These are phyloP conservation scores for Hycleus cichorii DNA, from an alignment of 1,140 invertebrate genomes.

Conservation along the genomic window DNA sequence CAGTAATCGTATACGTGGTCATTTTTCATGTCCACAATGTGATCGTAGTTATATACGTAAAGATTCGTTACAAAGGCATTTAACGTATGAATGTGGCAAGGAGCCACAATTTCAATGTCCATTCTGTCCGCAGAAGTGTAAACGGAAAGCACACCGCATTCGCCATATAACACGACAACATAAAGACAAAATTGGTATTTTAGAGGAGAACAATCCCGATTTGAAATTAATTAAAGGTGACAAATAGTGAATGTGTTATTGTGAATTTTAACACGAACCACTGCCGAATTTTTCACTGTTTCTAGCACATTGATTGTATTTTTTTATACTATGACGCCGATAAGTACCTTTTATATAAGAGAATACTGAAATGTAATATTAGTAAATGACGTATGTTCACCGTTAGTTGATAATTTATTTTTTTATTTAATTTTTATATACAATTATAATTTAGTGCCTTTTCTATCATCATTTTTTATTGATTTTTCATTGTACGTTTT, in stretches of 20 bases:
- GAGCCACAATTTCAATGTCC: constrained; percentile 73
- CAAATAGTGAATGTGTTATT: background rate
- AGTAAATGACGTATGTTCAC: too few relatives aligned
- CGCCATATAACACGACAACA: constrained; percentile 53
- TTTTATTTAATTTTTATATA: background rate
- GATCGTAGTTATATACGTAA: constrained; percentile 58
- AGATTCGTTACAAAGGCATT: constrained; percentile 56
- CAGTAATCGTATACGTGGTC: constrained; percentile 39
- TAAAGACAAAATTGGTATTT: constrained; percentile 42
- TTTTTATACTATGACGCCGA: background rate
- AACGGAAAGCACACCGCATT: constrained; percentile 51
- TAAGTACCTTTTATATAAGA: background rate
- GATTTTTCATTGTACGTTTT: background rate
- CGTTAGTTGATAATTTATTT: constrained; percentile 12
- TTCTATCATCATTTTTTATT: background rate
- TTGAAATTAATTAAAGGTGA: constrained; percentile 13
- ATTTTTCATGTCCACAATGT: constrained; percentile 53
- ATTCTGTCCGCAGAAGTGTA: constrained; percentile 59
- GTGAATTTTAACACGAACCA: background rate
- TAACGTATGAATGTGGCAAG: constrained; percentile 58
- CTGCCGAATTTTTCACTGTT: constrained; percentile 1
- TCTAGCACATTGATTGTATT: background rate
- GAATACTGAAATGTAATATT: too few relatives aligned
- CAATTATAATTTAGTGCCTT: background rate
- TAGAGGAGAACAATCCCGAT: constrained; percentile 41